phyloP scores from a whole-genome alignment of 2,797 vertebrate genomes.

The Phrynocephalus forsythii region DNA sequence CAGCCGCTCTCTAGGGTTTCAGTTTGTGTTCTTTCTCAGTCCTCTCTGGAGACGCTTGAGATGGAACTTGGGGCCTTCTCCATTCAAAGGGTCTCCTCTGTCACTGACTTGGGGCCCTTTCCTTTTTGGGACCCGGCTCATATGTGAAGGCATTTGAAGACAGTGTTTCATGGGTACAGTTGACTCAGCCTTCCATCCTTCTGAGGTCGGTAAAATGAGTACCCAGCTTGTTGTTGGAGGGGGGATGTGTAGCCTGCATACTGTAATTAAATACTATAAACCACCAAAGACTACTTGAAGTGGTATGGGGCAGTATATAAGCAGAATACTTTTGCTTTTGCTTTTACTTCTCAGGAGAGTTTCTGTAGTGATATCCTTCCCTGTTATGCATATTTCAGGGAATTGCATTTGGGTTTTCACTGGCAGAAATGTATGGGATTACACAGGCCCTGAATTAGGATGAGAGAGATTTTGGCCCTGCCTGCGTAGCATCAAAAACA shows the following conservation, averaged over 20 bases:
- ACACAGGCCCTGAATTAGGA: background rate
- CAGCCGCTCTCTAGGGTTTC: background rate
- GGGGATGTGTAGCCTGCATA: too few relatives aligned
- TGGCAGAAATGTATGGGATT: background rate
- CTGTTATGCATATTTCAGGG: background rate
- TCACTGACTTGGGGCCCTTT: background rate
- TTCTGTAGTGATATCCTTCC: background rate
- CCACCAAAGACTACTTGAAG: too few relatives aligned
- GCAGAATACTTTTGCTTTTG: too few relatives aligned
- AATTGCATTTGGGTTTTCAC: background rate
- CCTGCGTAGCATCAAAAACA: background rate
- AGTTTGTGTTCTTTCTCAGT: background rate
- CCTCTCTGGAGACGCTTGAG: background rate
- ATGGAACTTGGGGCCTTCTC: background rate
- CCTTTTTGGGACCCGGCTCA: accelerated
- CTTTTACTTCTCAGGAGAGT: background rate
- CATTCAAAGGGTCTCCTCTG: too few relatives aligned
- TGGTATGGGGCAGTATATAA: too few relatives aligned
- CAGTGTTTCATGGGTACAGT: conserved; percentile 36
- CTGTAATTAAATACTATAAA: too few relatives aligned
- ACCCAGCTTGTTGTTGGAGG: too few relatives aligned
- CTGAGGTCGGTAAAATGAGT: too few relatives aligned
- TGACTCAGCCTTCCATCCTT: too few relatives aligned
- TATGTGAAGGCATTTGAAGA: background rate
- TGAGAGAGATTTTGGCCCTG: background rate